Percentiles rank a stretch among this genome's conserved stretches.
Evolutionary conservation across 2,797 vertebrate species (phyloP).

Genomic region (Intellagama lesueurii): DNA sequence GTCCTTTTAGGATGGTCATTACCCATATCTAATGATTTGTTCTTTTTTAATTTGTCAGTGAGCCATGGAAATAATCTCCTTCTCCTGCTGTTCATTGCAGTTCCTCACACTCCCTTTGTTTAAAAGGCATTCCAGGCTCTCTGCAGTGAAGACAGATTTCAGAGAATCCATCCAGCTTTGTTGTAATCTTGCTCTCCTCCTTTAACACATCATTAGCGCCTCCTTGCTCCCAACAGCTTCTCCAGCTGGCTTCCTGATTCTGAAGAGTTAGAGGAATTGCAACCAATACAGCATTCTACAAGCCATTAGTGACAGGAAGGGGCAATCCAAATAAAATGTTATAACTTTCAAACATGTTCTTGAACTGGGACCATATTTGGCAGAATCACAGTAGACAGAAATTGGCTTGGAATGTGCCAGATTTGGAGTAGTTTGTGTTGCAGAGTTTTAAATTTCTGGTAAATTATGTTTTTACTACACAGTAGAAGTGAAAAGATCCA

Average conservation of each 20-base stretch:
- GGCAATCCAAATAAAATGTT: not conserved
- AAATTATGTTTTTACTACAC: too few species aligned
- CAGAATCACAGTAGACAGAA: not conserved
- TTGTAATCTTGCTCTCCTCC: not conserved
- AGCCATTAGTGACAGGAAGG: too few species aligned
- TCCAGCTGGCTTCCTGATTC: not conserved
- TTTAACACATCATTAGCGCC: not conserved
- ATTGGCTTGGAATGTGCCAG: too few species aligned
- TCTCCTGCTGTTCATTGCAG: not conserved
- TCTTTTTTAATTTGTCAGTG: not conserved
- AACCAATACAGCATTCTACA: not conserved
- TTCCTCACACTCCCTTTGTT: not conserved
- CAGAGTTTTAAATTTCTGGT: too few species aligned
- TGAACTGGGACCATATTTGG: not conserved
- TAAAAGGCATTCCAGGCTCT: not conserved
- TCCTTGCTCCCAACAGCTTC: not conserved
- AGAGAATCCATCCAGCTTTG: not conserved
- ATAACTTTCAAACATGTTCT: not conserved
- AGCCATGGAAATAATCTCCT: not conserved
- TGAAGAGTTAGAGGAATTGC: not conserved
- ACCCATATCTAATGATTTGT: not conserved
- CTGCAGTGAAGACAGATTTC: not conserved
- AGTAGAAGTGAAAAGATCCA: too few species aligned
- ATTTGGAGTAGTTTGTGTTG: too few species aligned
- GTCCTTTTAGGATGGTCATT: not conserved